Conservation (phyloP, 2,797 vertebrate genomes). For the Diglossa cyanea region DNA sequence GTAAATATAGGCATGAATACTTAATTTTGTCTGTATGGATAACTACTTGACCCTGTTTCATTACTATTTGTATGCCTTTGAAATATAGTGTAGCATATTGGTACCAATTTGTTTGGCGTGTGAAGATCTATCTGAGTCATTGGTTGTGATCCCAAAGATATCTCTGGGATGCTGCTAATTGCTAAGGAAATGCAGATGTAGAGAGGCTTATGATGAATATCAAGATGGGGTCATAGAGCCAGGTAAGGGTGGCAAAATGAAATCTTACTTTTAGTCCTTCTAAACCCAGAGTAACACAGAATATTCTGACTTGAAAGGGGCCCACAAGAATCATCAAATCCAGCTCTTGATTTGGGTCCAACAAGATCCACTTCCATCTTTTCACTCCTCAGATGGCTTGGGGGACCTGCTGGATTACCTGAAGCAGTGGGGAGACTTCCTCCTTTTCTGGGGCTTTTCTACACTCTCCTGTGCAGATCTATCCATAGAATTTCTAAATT, state of each 20-base stretch:
- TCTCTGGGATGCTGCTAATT: background rate
- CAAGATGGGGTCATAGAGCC: background rate
- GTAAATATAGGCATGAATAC: background rate
- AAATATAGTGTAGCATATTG: background rate
- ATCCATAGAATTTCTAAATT: background rate
- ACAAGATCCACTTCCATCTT: background rate
- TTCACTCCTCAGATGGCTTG: background rate
- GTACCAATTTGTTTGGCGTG: background rate
- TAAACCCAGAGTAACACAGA: background rate
- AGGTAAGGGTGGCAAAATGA: background rate
- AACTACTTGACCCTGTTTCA: background rate
- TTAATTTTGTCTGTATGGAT: background rate
- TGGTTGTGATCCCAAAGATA: background rate
- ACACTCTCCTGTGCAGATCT: background rate
- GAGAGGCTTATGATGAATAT: background rate
- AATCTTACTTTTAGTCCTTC: background rate
- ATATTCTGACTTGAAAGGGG: background rate
- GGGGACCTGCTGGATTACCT: background rate
- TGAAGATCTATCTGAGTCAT: background rate
- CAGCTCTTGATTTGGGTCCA: background rate
- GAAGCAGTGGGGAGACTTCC: rapidly evolving
- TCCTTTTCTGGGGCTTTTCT: background rate
- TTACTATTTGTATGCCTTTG: background rate
- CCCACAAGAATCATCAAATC: background rate
- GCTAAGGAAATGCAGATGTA: background rate